Evolutionary conservation across 2,888 invertebrate species (phyloP).

Genomic region (Cyclophora punctaria): DNA sequence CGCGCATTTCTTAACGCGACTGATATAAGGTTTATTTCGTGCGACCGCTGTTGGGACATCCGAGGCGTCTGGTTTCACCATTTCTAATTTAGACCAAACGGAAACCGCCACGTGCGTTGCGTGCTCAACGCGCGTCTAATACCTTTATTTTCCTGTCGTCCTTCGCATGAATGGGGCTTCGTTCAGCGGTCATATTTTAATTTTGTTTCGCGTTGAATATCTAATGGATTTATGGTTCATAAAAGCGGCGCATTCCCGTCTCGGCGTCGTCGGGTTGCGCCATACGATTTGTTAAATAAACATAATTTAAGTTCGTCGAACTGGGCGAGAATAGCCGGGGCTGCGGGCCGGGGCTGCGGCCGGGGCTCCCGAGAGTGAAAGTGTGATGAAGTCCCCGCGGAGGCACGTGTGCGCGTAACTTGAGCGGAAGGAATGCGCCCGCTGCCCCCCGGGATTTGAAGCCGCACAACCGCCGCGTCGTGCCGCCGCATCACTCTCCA

Average conservation of each 20-base stretch:
- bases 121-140: constrained; percentile 24
- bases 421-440: constrained; percentile 40
- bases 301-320: constrained; percentile 46
- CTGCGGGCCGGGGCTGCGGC: constrained; percentile 34
- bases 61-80: constrained; percentile 29
- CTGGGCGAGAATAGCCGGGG: constrained; percentile 40
- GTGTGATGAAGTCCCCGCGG: constrained; percentile 44
- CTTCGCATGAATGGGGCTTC: constrained; percentile 67
- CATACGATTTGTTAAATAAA: constrained; percentile 40
- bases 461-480: constrained; percentile 27
- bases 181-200: constrained; percentile 36
- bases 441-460: constrained; percentile 21
- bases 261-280: constrained; percentile 21
- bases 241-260: constrained; percentile 30
- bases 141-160: constrained; percentile 51
- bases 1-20: constrained; percentile 30
- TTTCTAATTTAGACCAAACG: constrained; percentile 67
- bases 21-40: constrained; percentile 39
- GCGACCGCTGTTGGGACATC: constrained; percentile 12
- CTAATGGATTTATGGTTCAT: constrained; percentile 56
- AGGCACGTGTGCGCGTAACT: constrained; percentile 38
- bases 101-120: constrained; percentile 39
- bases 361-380: constrained; percentile 49
- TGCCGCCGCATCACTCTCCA: constrained; percentile 1
- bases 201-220: constrained; percentile 25